Percentiles rank a stretch among this genome's conserved stretches.
These are phyloP conservation scores for Puffinus mauretanicus DNA, from an alignment of 2,113 vertebrate genomes.

Conservation along the genomic window DNA sequence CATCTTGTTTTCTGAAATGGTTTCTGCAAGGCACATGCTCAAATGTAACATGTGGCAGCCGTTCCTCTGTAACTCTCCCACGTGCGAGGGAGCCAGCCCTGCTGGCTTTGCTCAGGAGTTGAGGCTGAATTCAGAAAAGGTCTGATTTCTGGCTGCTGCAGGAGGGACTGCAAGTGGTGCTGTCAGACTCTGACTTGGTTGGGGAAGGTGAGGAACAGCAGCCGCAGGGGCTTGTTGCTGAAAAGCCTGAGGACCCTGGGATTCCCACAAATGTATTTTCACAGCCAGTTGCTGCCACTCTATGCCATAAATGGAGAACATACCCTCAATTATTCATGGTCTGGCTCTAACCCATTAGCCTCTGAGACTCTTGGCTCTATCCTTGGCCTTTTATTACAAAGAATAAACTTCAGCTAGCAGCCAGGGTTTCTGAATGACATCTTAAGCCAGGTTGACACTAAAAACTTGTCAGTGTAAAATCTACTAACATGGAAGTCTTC, in stretches of 20 bases:
- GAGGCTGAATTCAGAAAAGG: neutral
- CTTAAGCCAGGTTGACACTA: neutral
- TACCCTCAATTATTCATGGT: conserved; percentile 21
- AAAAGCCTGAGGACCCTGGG: neutral
- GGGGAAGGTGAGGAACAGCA: neutral
- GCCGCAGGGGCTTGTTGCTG: neutral
- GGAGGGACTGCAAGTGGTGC: neutral
- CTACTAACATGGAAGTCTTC: neutral
- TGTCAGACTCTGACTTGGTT: neutral
- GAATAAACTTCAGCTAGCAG: neutral
- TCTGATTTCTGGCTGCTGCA: neutral
- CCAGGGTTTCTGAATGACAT: neutral
- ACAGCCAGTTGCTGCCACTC: neutral
- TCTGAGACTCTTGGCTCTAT: neutral
- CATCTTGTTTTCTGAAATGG: neutral
- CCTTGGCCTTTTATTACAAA: neutral
- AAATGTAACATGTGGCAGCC: neutral
- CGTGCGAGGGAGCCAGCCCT: neutral
- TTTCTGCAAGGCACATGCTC: neutral
- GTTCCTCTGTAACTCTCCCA: neutral
- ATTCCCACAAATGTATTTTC: neutral
- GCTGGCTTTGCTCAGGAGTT: neutral
- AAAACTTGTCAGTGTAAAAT: neutral
- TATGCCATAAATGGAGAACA: conserved; percentile 24
- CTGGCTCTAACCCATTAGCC: neutral